These are phyloP conservation scores for Silvanus unidentatus DNA, from an alignment of 2,888 invertebrate genomes.

Conservation along the genomic window DNA sequence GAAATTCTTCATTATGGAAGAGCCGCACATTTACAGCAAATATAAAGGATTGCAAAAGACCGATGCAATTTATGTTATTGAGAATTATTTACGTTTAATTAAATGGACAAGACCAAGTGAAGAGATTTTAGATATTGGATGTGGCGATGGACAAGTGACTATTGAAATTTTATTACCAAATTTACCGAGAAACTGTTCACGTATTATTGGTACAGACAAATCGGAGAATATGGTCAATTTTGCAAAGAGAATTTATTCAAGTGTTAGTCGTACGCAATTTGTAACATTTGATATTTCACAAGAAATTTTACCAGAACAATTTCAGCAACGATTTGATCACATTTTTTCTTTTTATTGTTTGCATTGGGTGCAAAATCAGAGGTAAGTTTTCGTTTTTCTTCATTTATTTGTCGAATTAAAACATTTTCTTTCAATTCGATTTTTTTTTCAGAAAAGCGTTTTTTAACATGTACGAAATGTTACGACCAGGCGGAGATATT, in stretches of 20 bases:
- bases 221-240: slow-evolving; percentile 65
- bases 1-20: slow-evolving; percentile 20
- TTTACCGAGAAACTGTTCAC: slow-evolving; percentile 51
- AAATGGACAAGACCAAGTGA: slow-evolving; percentile 50
- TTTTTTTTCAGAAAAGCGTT: slow-evolving; percentile 54
- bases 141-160: slow-evolving; percentile 67
- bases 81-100: slow-evolving; percentile 56
- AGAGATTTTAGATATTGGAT: slow-evolving; percentile 64
- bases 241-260: slow-evolving; percentile 50
- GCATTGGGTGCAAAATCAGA: slow-evolving; percentile 58
- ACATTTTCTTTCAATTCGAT: too few relatives aligned
- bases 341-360: slow-evolving; percentile 72
- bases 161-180: slow-evolving; percentile 58
- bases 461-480: slow-evolving; percentile 58
- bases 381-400: slow-evolving; percentile 1
- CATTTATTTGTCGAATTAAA: too few relatives aligned
- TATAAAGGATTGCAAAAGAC: slow-evolving; percentile 63
- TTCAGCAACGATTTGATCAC: slow-evolving; percentile 56
- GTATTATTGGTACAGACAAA: slow-evolving; percentile 61
- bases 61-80: slow-evolving; percentile 58
- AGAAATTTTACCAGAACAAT: slow-evolving; percentile 46
- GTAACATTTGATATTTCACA: slow-evolving; percentile 55
- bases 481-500: slow-evolving; percentile 64
- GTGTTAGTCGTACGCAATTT: slow-evolving; percentile 47
- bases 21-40: slow-evolving; percentile 62